Evolutionary conservation across 2,888 invertebrate species (phyloP), one percentile per base, ranked within the genome.

Genomic region (Agonum fuliginosum): DNA sequence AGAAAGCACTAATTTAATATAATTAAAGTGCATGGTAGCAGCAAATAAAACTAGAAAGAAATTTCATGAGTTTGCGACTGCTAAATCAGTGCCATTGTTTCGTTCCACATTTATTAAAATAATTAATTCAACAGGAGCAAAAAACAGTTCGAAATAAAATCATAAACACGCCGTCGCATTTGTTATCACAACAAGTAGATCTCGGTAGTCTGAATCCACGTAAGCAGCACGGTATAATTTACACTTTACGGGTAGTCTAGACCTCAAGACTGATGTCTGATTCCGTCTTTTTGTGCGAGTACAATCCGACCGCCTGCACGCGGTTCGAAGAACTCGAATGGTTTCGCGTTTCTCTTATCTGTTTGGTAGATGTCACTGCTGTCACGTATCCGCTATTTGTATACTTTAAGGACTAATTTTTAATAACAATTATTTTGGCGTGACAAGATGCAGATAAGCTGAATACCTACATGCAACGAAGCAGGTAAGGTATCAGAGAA

Each of bases 391-490:
- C 78, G 51, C 78, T 79, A 79, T 78, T 79, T 74, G 79, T 79
- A 75, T 54, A 41, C 65, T 58, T 77, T 43, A 48, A 78, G 48
- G 70, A 77, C 78, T 75, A 78, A 79, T 79, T 80, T 79, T 79
- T 80, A 80, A 80, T 80, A 80, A 78, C 78, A 79, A 79, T 80
- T 75, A 79, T 79, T 81, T 79, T 80, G 78, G 79, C 81, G 81
- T 81, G 81, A 80, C 80, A 80, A 81, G 80, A 80, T 80, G 65
- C 37, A 80, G 81, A 82, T 82, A 81, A 79, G 78, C 37, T 20
- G 71, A 78, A 17, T n/a, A n/a, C n/a, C 17, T 4, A 48, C 81
- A 80, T 81, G 80, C 80, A 78, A 81, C 14, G 24, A 65, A 37
- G 24, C 22, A 6, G 3, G 12, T 27, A 17, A 10, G 6, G 5